Evolutionary conservation across 2,888 invertebrate species (phyloP).

Genomic region (Drosophila subsilvestris): DNA sequence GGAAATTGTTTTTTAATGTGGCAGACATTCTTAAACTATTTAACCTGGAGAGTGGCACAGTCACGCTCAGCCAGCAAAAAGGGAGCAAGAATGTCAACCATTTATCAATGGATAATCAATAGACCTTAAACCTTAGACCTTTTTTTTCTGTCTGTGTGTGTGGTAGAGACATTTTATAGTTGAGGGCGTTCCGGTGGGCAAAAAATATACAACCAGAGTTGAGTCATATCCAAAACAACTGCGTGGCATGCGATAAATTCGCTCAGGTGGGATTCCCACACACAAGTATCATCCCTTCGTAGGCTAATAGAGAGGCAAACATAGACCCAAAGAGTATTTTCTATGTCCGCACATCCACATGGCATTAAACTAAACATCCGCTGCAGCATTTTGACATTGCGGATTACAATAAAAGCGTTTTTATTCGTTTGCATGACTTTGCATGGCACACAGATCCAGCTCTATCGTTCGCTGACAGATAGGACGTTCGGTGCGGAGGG

Average conservation of each 20-base stretch:
- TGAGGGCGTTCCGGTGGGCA: slow-evolving; percentile 17
- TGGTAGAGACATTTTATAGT: slow-evolving; percentile 57
- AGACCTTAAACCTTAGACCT: slow-evolving; percentile 45
- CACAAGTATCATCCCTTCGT: neutral
- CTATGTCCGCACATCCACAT: slow-evolving; percentile 15
- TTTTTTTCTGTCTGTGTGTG: slow-evolving; percentile 17
- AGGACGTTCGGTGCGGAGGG: neutral
- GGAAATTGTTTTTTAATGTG: slow-evolving; percentile 77
- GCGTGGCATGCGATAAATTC: slow-evolving; percentile 72
- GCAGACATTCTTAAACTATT: slow-evolving; percentile 70
- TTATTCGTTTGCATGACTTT: slow-evolving; percentile 65
- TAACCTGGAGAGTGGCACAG: slow-evolving; percentile 48
- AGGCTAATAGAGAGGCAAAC: slow-evolving; percentile 1
- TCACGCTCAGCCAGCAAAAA: slow-evolving; percentile 29
- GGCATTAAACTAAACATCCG: slow-evolving; percentile 58
- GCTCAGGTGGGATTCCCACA: slow-evolving; percentile 50
- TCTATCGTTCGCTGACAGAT: slow-evolving; percentile 7
- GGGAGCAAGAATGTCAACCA: slow-evolving; percentile 57
- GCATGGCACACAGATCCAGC: slow-evolving; percentile 21
- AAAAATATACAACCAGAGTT: slow-evolving; percentile 1
- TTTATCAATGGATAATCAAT: slow-evolving; percentile 77
- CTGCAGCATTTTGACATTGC: slow-evolving; percentile 71
- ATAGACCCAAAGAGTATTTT: neutral
- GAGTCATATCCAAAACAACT: slow-evolving; percentile 53
- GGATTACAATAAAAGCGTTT: slow-evolving; percentile 75